Evolutionary conservation across 2,113 vertebrate genomes (phyloP), one percentile per base, ranked within the genome.

Genomic region (Paratilapia polleni): DNA sequence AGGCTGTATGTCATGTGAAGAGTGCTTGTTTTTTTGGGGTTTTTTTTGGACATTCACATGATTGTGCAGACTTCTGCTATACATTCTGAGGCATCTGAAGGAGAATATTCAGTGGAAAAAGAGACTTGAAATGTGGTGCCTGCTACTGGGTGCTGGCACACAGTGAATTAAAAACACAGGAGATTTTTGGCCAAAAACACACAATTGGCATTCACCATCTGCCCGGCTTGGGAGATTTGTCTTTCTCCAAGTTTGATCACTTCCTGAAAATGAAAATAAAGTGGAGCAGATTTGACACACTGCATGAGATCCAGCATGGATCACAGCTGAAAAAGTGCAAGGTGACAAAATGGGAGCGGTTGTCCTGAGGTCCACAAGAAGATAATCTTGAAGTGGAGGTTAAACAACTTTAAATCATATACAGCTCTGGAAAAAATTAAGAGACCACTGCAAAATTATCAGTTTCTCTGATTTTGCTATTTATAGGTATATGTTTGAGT

Each of bases 121-220:
- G 6, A 34, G n/a, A n/a, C 19, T 24, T 49, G 64, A 70, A 70
- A 70, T 0, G 41, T 1, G 41, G 4, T 28, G 64, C 5, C 26
- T 4, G 43, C 8, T 8, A 70, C 15, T 28, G 13, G 0, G 19
- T 3, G 19, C 52, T 54, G 52, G n/a, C 19, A 56, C 19, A 52
- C 6, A 52, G 17, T 20, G 49, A 8, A 20, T 54, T 54, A 54
- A 20, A 20, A 41, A 13, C 41, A 4, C 52, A 56, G 52, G 14
- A 11, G 64, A 28, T 12, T 49, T 70, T 70, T 49, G 64, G 9
- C 12, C 15, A 70, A 17, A 28, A 15, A 70, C 12, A 47, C 24
- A 8, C 24, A 49, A 70, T 0, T 28, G 41, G 26, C 47, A 70
- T 49, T 49, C 24, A 70, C 22, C 66, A 70, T 28, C 24, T 70